A percentile compares a stretch with the other conserved stretches of the same genome.
Conservation (phyloP, 2,113 vertebrate genomes). For the Salminus brasiliensis region DNA sequence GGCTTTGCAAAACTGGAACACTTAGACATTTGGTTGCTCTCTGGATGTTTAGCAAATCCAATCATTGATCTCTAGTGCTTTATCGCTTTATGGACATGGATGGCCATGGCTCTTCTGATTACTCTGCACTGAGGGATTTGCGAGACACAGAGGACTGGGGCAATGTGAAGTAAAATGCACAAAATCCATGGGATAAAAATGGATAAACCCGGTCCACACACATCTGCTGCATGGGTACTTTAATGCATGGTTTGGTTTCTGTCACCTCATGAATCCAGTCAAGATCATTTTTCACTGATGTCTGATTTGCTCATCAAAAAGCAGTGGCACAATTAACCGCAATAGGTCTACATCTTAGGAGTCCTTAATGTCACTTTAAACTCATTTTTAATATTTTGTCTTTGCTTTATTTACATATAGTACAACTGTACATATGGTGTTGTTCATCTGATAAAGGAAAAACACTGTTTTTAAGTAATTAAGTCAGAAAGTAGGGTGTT, state of each 20-base stretch:
- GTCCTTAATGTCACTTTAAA: too few species aligned
- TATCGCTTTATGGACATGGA: neutral
- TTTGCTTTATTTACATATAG: too few species aligned
- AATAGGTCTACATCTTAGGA: too few species aligned
- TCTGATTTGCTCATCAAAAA: too few species aligned
- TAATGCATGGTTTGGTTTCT: neutral
- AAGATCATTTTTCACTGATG: too few species aligned
- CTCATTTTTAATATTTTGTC: too few species aligned
- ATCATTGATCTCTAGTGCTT: constrained; percentile 15
- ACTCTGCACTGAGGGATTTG: constrained; percentile 26
- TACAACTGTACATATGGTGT: too few species aligned
- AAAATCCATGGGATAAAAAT: neutral
- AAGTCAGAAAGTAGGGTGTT: too few species aligned
- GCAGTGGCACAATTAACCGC: too few species aligned
- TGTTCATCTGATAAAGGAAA: too few species aligned
- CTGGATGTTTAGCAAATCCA: constrained; percentile 46
- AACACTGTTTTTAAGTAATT: too few species aligned
- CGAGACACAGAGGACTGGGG: neutral
- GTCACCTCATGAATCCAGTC: too few species aligned
- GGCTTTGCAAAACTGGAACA: constrained; percentile 17
- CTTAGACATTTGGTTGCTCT: constrained; percentile 13
- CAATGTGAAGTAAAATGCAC: neutral
- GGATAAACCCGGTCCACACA: neutral
- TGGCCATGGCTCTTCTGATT: constrained; percentile 2
- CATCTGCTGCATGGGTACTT: neutral